Evolutionary conservation across 2,797 vertebrate species (phyloP), one percentile per base, ranked within the genome.

Genomic region (Danio tinwini): DNA sequence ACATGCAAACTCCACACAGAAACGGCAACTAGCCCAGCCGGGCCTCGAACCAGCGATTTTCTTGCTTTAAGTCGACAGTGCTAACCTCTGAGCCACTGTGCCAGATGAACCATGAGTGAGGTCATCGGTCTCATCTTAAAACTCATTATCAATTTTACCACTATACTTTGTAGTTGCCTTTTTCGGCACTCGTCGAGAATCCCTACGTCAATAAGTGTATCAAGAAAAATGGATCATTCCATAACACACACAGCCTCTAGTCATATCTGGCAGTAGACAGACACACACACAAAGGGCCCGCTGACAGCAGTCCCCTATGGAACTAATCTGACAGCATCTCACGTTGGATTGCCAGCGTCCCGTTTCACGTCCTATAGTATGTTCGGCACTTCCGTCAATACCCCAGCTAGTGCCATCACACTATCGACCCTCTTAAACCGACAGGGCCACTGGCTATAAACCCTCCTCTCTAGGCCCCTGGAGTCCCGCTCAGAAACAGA

Each of bases 391-490:
- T 76, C 69, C 61, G 77, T 83, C 84, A 78, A 67, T 84, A 84
- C 47, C 69, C 71, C 80, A 84, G 85, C 81, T 76, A 74, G 74
- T 76, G 47, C 74, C 77, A 81, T 78, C 78, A 55, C 74, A 77
- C 77, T 65, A 76, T 78, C 70, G 47, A 78, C 80, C 73, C 74
- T 63, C 81, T 61, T 82, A 86, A 85, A 84, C 74, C 37, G 74
- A 87, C 80, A 82, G 64, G 85, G 80, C 84, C 77, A 78, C 76
- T 40, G 76, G 81, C 76, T 75, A 78, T 78, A 76, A 59, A 44
- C 73, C 73, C 47, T 84, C 69, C 74, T 64, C 80, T 52, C 53
- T 50, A 67, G 82, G 76, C 67, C 76, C 79, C 81, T 56, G 70
- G 78, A 81, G 84, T 62, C 78, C 69, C 63, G 77, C 79, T 81